Percentiles rank a stretch among this genome's conserved stretches.
Evolutionary conservation across 1,140 invertebrate genomes (phyloP).

Genomic region (Ctenoplectra terminalis): DNA sequence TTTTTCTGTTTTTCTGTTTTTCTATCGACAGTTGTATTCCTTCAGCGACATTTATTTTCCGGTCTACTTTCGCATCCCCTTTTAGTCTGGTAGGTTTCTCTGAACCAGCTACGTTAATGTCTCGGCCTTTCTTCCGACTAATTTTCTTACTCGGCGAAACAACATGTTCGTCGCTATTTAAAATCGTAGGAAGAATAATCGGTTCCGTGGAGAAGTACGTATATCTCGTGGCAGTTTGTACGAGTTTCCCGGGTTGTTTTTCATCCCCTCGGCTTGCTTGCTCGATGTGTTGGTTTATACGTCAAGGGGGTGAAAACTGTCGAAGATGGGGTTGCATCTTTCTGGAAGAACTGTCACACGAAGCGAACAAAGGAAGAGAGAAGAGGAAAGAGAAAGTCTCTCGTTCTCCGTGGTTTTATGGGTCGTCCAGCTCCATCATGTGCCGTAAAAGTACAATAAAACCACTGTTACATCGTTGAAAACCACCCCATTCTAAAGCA

Average conservation of each 20-base stretch:
- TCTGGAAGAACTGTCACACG: constrained; percentile 31
- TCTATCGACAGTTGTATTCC: not conserved
- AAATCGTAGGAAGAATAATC: constrained; percentile 14
- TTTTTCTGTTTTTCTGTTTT: not conserved
- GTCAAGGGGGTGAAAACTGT: constrained; percentile 58
- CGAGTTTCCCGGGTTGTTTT: constrained; percentile 9
- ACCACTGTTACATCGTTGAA: constrained; percentile 74
- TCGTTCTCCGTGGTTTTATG: constrained; percentile 75
- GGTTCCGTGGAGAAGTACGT: not conserved
- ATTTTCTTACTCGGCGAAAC: not conserved
- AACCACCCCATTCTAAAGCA: constrained; percentile 70
- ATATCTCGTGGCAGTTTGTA: constrained; percentile 35
- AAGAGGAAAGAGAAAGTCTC: constrained; percentile 52
- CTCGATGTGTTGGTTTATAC: constrained; percentile 31
- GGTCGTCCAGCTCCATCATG: constrained; percentile 80
- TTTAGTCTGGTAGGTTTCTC: not conserved
- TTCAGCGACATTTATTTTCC: not conserved
- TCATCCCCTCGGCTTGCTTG: constrained; percentile 6
- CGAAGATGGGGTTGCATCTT: constrained; percentile 56
- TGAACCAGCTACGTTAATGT: not conserved
- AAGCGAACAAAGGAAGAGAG: constrained; percentile 1
- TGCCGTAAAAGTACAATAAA: constrained; percentile 81
- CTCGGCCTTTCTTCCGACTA: not conserved
- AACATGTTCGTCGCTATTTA: not conserved
- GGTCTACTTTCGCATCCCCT: too few species aligned